Conservation (phyloP, 2,888 invertebrate species). For the Eudemis profundana region DNA sequence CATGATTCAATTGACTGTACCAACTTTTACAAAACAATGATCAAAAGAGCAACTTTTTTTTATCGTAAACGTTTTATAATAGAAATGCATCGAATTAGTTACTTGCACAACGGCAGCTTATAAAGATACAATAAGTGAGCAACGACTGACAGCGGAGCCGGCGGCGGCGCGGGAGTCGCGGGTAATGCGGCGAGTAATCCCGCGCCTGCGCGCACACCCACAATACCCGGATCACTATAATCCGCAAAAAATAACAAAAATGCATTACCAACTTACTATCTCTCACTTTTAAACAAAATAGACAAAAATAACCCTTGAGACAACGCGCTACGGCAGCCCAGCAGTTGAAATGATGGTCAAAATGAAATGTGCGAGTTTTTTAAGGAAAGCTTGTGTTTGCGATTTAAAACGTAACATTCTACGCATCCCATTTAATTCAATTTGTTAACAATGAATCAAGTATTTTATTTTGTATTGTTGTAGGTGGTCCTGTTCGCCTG, state of each 20-base stretch:
- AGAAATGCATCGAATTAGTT: slow-evolving; percentile 20
- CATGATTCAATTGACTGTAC: too few species aligned
- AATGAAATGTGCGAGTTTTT: slow-evolving; percentile 46
- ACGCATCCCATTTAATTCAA: slow-evolving; percentile 75
- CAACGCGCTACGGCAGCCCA: background rate
- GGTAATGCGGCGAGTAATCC: slow-evolving; percentile 80
- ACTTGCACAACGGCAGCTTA: slow-evolving; percentile 39
- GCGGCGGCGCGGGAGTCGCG: slow-evolving; percentile 71
- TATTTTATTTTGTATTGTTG: slow-evolving; percentile 61
- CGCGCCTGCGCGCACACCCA: slow-evolving; percentile 69
- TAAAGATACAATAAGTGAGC: slow-evolving; percentile 68
- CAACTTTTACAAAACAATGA: background rate
- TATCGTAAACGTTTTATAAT: slow-evolving; percentile 8
- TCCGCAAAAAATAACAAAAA: slow-evolving; percentile 78
- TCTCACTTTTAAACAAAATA: slow-evolving; percentile 43
- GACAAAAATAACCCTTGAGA: slow-evolving; percentile 13
- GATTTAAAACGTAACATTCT: slow-evolving; percentile 62
- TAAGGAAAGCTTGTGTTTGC: slow-evolving; percentile 52
- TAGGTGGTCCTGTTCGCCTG: slow-evolving; percentile 59
- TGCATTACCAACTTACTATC: slow-evolving; percentile 37
- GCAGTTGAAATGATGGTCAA: background rate
- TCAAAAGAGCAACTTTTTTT: background rate
- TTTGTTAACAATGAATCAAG: slow-evolving; percentile 71
- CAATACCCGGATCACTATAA: slow-evolving; percentile 68
- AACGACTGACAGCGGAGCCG: slow-evolving; percentile 70